These are phyloP conservation scores for Abrostola triplasia DNA, from an alignment of 2,888 invertebrate species.

Conservation along the genomic window DNA sequence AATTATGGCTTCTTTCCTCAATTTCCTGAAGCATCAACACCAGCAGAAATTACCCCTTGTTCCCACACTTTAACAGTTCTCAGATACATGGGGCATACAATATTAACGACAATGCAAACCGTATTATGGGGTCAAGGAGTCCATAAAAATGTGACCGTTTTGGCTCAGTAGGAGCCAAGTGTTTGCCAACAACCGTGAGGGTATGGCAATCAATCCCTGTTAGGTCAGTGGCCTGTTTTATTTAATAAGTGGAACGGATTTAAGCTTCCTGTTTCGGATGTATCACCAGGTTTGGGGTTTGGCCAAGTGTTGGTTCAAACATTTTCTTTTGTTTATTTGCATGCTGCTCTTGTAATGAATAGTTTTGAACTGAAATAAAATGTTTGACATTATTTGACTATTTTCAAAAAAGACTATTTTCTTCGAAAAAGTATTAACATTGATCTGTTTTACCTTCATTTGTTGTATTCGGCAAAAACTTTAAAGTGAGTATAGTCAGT, in stretches of 20 bases:
- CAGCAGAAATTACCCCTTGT: conserved; percentile 30
- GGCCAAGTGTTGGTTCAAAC: conserved; percentile 42
- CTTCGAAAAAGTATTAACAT: no score
- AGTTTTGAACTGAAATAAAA: conserved; percentile 16
- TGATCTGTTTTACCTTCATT: no score
- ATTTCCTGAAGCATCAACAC: conserved; percentile 19
- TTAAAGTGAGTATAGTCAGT: no score
- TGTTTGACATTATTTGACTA: background rate
- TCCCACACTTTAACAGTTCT: conserved; percentile 14
- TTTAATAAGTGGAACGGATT: conserved; percentile 53
- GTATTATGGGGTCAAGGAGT: conserved; percentile 53
- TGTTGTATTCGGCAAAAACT: no score
- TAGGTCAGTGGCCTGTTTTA: conserved; percentile 54
- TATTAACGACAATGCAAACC: conserved; percentile 40
- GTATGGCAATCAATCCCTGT: conserved; percentile 47
- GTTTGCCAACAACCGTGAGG: conserved; percentile 54
- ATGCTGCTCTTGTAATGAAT: background rate
- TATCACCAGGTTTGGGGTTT: conserved; percentile 42
- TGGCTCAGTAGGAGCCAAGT: conserved; percentile 43
- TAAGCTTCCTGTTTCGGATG: conserved; percentile 35
- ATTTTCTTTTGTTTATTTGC: conserved; percentile 31
- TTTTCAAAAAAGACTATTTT: background rate
- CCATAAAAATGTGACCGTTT: conserved; percentile 51
- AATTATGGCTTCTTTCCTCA: conserved; percentile 6
- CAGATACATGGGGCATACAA: conserved; percentile 21